Conservation (phyloP, 2,888 invertebrate species). For the Pseudococcus viburni region DNA sequence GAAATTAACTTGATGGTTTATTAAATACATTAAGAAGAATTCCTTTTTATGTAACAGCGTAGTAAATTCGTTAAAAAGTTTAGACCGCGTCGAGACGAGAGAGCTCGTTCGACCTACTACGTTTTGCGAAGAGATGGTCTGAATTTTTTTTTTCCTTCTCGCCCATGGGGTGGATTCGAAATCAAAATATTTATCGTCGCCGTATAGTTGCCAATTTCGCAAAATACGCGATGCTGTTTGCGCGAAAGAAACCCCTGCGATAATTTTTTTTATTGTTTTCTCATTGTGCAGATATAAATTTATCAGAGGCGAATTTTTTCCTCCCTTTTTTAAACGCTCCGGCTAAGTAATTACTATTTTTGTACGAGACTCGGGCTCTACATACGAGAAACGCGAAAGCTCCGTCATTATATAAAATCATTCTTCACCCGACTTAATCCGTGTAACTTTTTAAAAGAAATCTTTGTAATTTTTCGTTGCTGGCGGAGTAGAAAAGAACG, state of each 20-base stretch:
- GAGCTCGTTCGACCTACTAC: not conserved
- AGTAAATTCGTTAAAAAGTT: slow-evolving; percentile 28
- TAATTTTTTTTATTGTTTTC: slow-evolving; percentile 21
- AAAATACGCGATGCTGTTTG: not conserved
- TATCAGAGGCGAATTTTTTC: not conserved
- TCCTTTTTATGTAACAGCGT: not conserved
- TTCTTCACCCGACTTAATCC: not conserved
- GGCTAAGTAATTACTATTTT: slow-evolving; percentile 31
- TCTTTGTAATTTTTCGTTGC: too few species aligned
- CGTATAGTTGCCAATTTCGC: slow-evolving; percentile 27
- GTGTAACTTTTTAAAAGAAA: not conserved
- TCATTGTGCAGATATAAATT: not conserved
- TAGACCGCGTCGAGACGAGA: not conserved
- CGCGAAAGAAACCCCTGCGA: not conserved
- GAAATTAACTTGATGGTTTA: slow-evolving; percentile 22
- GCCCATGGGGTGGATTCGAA: not conserved
- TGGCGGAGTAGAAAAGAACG: too few species aligned
- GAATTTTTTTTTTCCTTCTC: not conserved
- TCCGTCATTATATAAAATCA: not conserved
- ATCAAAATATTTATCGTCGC: slow-evolving; percentile 20
- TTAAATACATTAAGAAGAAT: slow-evolving; percentile 31
- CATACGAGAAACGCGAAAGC: not conserved
- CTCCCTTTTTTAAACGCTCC: not conserved
- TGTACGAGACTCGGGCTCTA: not conserved
- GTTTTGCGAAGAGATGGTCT: not conserved